phyloP scores from a whole-genome alignment of 2,113 vertebrate genomes.

The Halcyon malimbica region DNA sequence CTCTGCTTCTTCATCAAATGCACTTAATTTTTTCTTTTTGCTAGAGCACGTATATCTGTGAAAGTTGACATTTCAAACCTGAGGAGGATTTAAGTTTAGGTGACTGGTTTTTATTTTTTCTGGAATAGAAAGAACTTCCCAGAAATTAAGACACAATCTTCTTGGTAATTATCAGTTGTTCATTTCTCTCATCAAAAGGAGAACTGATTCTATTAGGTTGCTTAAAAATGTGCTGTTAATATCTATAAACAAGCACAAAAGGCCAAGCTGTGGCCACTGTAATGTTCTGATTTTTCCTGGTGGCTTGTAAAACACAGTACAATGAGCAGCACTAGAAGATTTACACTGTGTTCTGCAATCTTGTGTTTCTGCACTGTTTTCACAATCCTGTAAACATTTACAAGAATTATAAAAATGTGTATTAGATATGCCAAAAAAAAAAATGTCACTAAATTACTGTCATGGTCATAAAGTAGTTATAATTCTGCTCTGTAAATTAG shows the following conservation, averaged over 20 bases:
- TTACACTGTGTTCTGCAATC: neutral
- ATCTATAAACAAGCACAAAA: neutral
- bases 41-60: neutral
- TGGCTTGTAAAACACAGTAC: neutral
- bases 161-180: neutral
- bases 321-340: neutral
- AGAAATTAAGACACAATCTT: neutral
- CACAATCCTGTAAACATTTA: neutral
- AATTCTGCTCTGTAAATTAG: neutral
- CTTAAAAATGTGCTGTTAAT: neutral
- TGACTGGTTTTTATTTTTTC: neutral
- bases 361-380: neutral
- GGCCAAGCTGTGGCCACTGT: neutral
- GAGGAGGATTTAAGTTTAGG: neutral
- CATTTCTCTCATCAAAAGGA: neutral
- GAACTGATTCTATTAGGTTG: neutral
- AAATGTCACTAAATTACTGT: neutral
- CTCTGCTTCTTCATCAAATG: neutral
- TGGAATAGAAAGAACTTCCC: neutral
- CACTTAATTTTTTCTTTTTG: neutral
- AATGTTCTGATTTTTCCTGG: neutral
- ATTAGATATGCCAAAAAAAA: neutral
- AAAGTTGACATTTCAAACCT: neutral
- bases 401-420: neutral
- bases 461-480: neutral